Base-by-base conservation (phyloP, 2,113 vertebrate genomes). In the Struthio camelus region DNA sequence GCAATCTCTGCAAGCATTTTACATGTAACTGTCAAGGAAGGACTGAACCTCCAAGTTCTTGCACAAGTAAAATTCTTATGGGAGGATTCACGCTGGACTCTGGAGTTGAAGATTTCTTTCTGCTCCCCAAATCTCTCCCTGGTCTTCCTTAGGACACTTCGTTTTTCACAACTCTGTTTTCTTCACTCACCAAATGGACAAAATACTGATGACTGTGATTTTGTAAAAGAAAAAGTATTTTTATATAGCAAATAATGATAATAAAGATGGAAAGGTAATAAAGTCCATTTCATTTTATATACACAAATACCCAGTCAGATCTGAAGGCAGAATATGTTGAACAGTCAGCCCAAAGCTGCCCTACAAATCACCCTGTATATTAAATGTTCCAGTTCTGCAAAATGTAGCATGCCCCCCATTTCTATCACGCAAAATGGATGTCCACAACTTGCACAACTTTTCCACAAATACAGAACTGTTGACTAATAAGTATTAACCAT, bases 361-460 rank as follows among this genome's bases (percentile, higher is more conserved):
- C 53, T 58, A 27, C 17, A 54, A 69, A 71, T 80, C 40, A 85
- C 24, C 12, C 61, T 32, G 14, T 28, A 46, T 24, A 46, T 42
- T 46, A 59, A 48, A 28, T 18, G 10, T 50, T 61, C 66, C 40
- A 38, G 4, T 44, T 65, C 66, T 73, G 53, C 19, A 76, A 84
- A 91, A 53, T 3, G 8, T 28, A 83, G 50, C 0, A 0, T 79
- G 38, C 14, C 38, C 72, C 59, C 36, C 53, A n/a, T 38, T 94
- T 72, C 27, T 54, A 3, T 73, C 85, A 87, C 0, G 0, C 76
- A 66, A 86, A 95, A 88, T 11, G 8, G 15, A 56, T 66, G 38
- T 51, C 56, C 42, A 94, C 40, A 82, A 38, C 38, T 82, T 85
- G 66, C 65, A 93, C 27, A 89, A 91, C 42, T 69, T 67, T 19